Evolutionary conservation across 2,113 vertebrate genomes (phyloP), one percentile per base, ranked within the genome.

Genomic region (Hemicordylus capensis): DNA sequence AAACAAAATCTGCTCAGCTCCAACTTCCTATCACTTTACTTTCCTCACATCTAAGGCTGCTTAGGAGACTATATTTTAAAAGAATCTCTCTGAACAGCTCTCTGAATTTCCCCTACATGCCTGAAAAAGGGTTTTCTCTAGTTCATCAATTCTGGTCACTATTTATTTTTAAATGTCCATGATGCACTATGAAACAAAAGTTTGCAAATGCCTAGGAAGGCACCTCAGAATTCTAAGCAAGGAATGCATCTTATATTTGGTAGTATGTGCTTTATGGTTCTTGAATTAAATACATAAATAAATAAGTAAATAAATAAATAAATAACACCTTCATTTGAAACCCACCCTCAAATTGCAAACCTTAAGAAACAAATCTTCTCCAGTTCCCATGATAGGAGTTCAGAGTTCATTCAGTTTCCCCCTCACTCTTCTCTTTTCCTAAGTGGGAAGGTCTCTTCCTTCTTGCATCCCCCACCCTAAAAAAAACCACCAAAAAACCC

Each of bases 401-500:
- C 80, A 83, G 77, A 81, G 85, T 76, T 48, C 73, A 64, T 6
- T 11, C 20, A 3, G 70, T 42, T 83, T 78, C 58, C 76, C 28
- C 22, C 31, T 51, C 42, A 28, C 28, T 76, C 58, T 85, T 88
- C 89, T 87, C 84, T 85, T 80, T 88, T 89, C 88, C 91, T 86
- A 84, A 90, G 82, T 80, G 91, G 86, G 90, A 89, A 93, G 91
- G 89, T 94, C 94, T 94, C 94, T 93, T 93, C 87, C 92, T 93
- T 87, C 89, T 84, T 88, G 85, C 86, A 82, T 90, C 88, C 92
- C 90, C 93, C 83, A 2, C 76, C 14, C 6, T 1, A 39, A 46
- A 37, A 39, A 26, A 44, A 20, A 10, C 51, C 93, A 91, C 93
- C 6, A 48, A 51, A 51, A 31, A 6, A 66, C 20, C 93, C 88